phyloP scores from a whole-genome alignment of 2,888 invertebrate genomes.

The Chalcis sispes region DNA sequence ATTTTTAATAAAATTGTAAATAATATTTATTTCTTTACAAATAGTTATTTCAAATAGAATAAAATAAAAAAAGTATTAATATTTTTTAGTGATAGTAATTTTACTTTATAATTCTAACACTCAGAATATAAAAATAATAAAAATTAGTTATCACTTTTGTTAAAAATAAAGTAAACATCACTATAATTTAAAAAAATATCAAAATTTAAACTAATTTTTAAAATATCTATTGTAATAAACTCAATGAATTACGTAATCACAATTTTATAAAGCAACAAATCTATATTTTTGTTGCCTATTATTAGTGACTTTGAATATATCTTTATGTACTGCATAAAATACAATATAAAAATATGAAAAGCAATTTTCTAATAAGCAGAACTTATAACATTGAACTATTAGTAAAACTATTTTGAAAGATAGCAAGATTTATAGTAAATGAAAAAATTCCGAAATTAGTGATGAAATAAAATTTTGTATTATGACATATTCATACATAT shows the following conservation, averaged over 20 bases:
- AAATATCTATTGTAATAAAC: not conserved
- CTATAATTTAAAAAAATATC: not conserved
- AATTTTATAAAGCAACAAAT: not conserved
- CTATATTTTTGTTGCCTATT: constrained; percentile 7
- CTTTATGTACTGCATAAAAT: not conserved
- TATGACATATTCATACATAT: constrained; percentile 20
- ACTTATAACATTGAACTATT: constrained; percentile 5
- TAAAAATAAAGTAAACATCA: not conserved
- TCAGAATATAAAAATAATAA: not conserved
- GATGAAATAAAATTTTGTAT: constrained; percentile 8
- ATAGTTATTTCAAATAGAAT: constrained; percentile 25
- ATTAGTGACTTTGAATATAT: not conserved
- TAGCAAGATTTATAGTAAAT: constrained; percentile 2
- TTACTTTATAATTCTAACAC: not conserved
- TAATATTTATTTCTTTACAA: constrained; percentile 36
- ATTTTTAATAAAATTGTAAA: constrained; percentile 32
- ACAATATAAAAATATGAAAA: not conserved
- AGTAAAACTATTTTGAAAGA: constrained; percentile 16
- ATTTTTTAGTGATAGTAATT: not conserved
- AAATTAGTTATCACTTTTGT: not conserved
- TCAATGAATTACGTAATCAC: not conserved
- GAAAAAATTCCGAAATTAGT: constrained; percentile 12
- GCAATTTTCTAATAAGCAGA: constrained; percentile 15
- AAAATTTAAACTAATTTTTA: not conserved
- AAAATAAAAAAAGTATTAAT: constrained; percentile 24